Evolutionary conservation across 1,140 invertebrate species (phyloP).

Genomic region (Ostrea edulis): DNA sequence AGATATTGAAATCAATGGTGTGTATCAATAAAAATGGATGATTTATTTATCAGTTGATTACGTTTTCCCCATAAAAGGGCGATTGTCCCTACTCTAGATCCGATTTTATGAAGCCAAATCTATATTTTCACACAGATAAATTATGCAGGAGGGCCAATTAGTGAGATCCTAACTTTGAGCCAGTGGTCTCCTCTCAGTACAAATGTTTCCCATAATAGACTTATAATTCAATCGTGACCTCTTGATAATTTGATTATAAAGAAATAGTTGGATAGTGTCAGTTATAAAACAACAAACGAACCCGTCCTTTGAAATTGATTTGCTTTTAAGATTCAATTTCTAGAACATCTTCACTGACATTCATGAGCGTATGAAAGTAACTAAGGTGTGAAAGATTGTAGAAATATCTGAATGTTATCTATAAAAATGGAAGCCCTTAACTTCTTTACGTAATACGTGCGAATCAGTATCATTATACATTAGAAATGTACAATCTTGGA

Average conservation of each 20-base stretch:
- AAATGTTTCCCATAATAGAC: background rate
- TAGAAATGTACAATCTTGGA: too few relatives aligned
- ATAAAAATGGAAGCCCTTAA: too few relatives aligned
- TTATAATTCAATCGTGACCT: slow-evolving; percentile 1
- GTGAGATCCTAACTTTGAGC: background rate
- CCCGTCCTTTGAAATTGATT: background rate
- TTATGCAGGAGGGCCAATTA: background rate
- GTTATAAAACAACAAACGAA: background rate
- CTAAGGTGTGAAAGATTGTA: background rate
- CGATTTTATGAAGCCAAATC: background rate
- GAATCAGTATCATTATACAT: background rate
- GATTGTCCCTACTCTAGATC: background rate
- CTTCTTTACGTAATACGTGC: background rate
- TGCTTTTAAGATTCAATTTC: background rate
- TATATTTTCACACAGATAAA: background rate
- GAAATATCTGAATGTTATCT: background rate
- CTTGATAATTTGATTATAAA: background rate
- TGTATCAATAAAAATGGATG: background rate
- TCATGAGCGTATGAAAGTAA: background rate
- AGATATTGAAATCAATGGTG: background rate
- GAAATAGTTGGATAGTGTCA: background rate
- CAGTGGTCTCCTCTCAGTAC: background rate
- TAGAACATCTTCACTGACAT: background rate
- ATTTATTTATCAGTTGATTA: slow-evolving; percentile 11
- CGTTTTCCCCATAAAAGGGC: background rate